Percentiles rank a stretch among this genome's conserved stretches.
phyloP scores from a whole-genome alignment of 1,140 invertebrate species.

The Mactra quadrangularis region DNA sequence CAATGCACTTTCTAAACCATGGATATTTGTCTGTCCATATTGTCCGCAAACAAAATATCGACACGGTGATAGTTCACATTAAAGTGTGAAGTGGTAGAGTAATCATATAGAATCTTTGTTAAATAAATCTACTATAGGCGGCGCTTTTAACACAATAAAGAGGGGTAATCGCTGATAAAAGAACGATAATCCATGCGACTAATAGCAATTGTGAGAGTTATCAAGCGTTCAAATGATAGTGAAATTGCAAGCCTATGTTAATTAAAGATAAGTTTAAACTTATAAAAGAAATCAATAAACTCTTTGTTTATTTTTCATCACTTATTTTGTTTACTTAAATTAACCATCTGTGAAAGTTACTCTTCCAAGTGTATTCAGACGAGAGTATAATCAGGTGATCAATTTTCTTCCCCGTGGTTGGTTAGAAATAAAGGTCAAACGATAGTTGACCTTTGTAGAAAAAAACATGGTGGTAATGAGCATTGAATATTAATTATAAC shows the following conservation, averaged over 20 bases:
- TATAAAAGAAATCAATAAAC: background rate
- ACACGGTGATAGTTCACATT: conserved; percentile 31
- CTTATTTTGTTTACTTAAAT: background rate
- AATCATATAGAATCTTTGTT: conserved; percentile 49
- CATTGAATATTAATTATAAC: too few species aligned
- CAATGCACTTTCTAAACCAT: conserved; percentile 20
- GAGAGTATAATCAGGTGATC: too few species aligned
- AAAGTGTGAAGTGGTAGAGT: conserved; percentile 25
- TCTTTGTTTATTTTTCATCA: conserved; percentile 29
- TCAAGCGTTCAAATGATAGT: conserved; percentile 13
- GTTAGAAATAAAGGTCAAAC: too few species aligned
- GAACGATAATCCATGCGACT: conserved; percentile 18
- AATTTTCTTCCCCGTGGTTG: too few species aligned
- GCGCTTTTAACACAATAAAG: conserved; percentile 46
- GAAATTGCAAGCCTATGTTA: conserved; percentile 24
- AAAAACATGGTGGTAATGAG: too few species aligned
- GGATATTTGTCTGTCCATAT: conserved; percentile 27
- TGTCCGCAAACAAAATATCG: conserved; percentile 39
- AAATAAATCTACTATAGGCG: conserved; percentile 39
- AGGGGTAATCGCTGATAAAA: conserved; percentile 29
- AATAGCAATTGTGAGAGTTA: conserved; percentile 24
- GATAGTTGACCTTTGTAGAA: too few species aligned
- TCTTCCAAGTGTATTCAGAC: too few species aligned
- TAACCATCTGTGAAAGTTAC: too few species aligned
- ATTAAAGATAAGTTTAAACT: conserved; percentile 16